Base-by-base conservation (phyloP, 2,797 vertebrate species). In the Tiaroga cobitis region DNA sequence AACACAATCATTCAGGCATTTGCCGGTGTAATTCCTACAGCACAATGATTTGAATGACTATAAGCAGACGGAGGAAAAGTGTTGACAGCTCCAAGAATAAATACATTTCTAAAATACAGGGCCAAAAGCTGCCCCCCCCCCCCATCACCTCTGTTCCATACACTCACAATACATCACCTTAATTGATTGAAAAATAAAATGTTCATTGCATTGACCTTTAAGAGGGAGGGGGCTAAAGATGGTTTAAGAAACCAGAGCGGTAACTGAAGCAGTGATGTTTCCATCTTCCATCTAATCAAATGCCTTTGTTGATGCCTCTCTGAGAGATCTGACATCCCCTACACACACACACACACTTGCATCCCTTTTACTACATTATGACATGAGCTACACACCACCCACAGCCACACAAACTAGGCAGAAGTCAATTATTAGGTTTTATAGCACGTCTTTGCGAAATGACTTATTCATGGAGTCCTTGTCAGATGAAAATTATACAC, bases 361-460 rank as follows among this genome's bases (percentile, higher is more conserved):
- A 63, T 59, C n/a, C 81, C 61, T 80, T 70, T 80, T 79, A 61
- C 81, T 26, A 29, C 81, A 81, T 83, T 86, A 84, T 79, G 51
- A 83, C 43, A 80, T 84, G 81, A 82, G 90, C 85, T 79, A 87
- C 87, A 43, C 78, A 87, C 82, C 86, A 88, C 86, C 87, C 73
- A 16, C 83, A 89, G 75, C 75, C 85, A 76, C 85, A 92, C 87
- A 80, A 89, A 82, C 85, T 79, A 84, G 84, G 76, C 80, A 92
- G 92, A 93, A 90, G 87, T 90, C 89, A 92, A 92, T 94, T 90
- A 92, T 92, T 90, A 90, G 87, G 88, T 92, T 89, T 90, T 83
- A 90, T 77, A 91, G 90, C 90, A 85, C 61, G 63, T 83, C 85
- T 88, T 82, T 85, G 92, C 88, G 87, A 90, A 87, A 94, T 94